Base-by-base conservation (phyloP, 2,113 vertebrate genomes). In the Podilymbus podiceps region DNA sequence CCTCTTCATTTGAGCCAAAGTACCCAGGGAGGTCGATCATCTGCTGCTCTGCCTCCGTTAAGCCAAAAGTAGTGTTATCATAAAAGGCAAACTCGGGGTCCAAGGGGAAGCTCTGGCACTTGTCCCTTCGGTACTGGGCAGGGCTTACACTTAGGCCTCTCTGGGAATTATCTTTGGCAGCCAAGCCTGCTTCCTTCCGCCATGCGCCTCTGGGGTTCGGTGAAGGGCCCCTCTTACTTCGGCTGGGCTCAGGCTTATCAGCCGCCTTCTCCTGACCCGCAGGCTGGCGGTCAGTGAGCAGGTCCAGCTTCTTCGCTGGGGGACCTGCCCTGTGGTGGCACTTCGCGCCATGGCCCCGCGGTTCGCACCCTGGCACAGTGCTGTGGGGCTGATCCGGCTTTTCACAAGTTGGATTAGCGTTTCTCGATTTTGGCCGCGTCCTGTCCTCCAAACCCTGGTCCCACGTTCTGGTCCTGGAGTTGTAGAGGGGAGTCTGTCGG, bases 11-110 rank as follows among this genome's bases (percentile, higher is more conserved):
- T 15, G 98, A 98, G 56, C 98, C 98, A 80, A 98, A 98, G 95
- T 98, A 98, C 28, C 98, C 98, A 1, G 99, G 98, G 55, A 99
- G 97, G 96, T 99, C 99, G 12, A 99, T 97, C 98, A 99, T 99
- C 95, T 97, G 98, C 95, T 99, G 99, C 91, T 99, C 99, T 1
- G 98, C 98, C 92, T 99, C 99, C 0, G 98, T 99, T 93, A 99
- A 98, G 71, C 98, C 98, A 56, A 99, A 99, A 5, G 98, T 98
- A 1, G 98, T 99, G 21, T 98, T 98, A 31, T 98, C 98, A 18
- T 98, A 98, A 93, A 98, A 98, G 89, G 98, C 98, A 83, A 98
- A 98, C 83, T 98, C 98, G 0, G 98, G 98, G 52, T 98, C 98
- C 67, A 98, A 95, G 0, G 99, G 99, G 94, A 99, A 98, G 88